Percentiles rank a stretch among this genome's conserved stretches.
phyloP scores from a whole-genome alignment of 2,113 vertebrate species.

The Thermophis baileyi region DNA sequence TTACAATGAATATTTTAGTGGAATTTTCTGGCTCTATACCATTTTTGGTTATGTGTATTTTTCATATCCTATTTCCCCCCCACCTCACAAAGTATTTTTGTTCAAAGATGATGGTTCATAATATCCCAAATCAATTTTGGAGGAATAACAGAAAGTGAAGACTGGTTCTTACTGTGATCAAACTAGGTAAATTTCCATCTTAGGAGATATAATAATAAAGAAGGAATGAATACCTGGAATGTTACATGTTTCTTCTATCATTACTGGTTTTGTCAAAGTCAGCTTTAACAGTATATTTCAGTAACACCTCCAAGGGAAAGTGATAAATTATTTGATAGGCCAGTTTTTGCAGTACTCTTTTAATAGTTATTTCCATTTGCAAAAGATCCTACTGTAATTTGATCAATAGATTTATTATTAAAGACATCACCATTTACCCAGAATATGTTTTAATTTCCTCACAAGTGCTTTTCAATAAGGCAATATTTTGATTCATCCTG shows the following conservation, averaged over 20 bases:
- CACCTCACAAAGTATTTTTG: no score
- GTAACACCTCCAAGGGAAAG: conserved; percentile 25
- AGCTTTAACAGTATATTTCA: not conserved
- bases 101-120: not conserved
- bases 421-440: conserved; percentile 29
- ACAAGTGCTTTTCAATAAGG: conserved; percentile 32
- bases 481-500: conserved; percentile 19
- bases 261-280: not conserved
- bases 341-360: conserved; percentile 33
- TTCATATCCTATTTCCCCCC: not conserved
- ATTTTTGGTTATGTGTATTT: not conserved
- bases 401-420: conserved; percentile 12
- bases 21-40: not conserved
- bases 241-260: not conserved
- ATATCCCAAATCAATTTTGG: not conserved
- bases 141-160: not conserved
- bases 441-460: conserved; percentile 23
- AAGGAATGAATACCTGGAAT: not conserved
- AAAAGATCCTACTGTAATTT: conserved; percentile 34
- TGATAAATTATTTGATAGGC: conserved; percentile 17
- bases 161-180: not conserved
- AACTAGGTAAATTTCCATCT: not conserved
- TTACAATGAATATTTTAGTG: not conserved
- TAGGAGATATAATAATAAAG: not conserved
- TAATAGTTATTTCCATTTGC: conserved; percentile 41